Conservation (phyloP, 2,888 invertebrate genomes). For the Belgica antarctica region DNA sequence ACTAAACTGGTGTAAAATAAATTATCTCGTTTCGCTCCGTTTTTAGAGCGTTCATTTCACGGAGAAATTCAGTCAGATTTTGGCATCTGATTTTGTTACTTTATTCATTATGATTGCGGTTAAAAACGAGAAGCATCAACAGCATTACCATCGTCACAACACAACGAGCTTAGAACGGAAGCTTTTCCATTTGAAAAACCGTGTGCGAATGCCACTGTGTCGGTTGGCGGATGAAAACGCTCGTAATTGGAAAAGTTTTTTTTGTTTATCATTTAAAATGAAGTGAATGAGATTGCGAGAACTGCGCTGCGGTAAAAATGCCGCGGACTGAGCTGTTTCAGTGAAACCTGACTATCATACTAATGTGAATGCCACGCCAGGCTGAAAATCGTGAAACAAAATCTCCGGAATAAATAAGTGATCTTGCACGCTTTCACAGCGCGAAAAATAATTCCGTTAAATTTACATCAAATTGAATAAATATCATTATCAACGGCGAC, state of each 20-base stretch:
- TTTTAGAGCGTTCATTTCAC: no score
- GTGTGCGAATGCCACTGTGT: neutral
- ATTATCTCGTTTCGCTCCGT: neutral
- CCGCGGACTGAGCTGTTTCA: neutral
- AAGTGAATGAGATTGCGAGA: slow-evolving; percentile 12
- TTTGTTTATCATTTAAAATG: slow-evolving; percentile 24
- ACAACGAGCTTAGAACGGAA: neutral
- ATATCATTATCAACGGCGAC: neutral
- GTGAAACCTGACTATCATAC: slow-evolving; percentile 6
- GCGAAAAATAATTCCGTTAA: neutral
- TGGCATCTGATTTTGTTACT: slow-evolving; percentile 9
- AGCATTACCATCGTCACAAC: neutral
- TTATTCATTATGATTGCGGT: neutral
- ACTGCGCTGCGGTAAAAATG: neutral
- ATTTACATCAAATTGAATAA: neutral
- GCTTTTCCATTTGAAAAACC: neutral
- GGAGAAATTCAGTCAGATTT: slow-evolving; percentile 5
- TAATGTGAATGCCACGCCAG: neutral
- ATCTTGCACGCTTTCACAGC: neutral
- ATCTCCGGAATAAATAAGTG: neutral
- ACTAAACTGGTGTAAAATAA: neutral
- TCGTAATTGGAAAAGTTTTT: slow-evolving; percentile 43
- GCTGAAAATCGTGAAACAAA: neutral
- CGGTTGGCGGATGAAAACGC: slow-evolving; percentile 3
- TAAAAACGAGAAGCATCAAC: neutral